Evolutionary conservation across 2,888 invertebrate species (phyloP).

Genomic region (Scaptomyza parva): DNA sequence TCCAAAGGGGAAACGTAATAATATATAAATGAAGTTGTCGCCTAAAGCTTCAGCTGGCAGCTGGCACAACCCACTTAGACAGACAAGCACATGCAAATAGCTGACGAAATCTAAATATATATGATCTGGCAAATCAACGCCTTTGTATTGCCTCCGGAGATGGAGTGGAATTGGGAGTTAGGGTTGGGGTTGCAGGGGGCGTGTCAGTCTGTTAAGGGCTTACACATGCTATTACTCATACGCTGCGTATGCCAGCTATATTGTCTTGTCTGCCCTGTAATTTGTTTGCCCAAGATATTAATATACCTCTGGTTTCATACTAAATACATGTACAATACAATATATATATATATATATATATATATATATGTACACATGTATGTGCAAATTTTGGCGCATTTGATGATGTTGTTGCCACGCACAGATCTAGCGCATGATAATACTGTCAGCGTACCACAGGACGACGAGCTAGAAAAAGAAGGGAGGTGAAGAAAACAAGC

Average conservation of each 20-base stretch:
- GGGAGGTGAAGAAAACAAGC: not conserved
- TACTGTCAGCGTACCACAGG: conserved; percentile 56
- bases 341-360: conserved; percentile 8
- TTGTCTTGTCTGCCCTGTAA: conserved; percentile 11
- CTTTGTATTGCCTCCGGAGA: conserved; percentile 20
- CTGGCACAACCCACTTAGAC: conserved; percentile 37
- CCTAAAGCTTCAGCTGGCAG: conserved; percentile 56
- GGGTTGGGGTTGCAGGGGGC: not conserved
- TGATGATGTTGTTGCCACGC: conserved; percentile 56
- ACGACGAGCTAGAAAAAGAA: not conserved
- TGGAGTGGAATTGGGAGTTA: not conserved
- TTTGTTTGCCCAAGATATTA: conserved; percentile 39
- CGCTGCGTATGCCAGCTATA: conserved; percentile 29
- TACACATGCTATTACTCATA: conserved; percentile 54
- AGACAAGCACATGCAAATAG: conserved; percentile 70
- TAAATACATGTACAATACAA: conserved; percentile 8
- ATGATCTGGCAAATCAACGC: conserved; percentile 76
- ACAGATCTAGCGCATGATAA: conserved; percentile 37
- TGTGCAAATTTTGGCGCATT: conserved; percentile 34
- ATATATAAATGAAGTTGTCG: conserved; percentile 76
- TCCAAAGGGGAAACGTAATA: conserved; percentile 79
- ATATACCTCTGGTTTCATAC: conserved; percentile 16
- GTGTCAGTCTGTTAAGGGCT: conserved; percentile 38
- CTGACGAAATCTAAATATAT: conserved; percentile 67
- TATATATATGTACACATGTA: conserved; percentile 15